Percentiles rank a stretch among this genome's conserved stretches.
These are phyloP conservation scores for Drosophila equinoxialis DNA, from an alignment of 1,140 invertebrate species.

Conservation along the genomic window DNA sequence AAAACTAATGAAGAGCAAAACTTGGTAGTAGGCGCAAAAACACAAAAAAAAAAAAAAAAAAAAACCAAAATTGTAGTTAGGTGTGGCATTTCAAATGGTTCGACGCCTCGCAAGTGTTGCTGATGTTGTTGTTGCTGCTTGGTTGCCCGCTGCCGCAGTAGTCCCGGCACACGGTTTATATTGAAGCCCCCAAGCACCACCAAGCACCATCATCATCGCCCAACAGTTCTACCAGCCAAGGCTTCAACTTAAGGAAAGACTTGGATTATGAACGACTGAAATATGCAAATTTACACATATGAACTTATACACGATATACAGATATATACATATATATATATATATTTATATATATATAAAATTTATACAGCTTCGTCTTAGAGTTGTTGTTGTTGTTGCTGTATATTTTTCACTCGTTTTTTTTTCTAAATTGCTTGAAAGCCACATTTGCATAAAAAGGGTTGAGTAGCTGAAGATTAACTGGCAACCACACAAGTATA, in stretches of 20 bases:
- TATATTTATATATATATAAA: slow-evolving; percentile 41
- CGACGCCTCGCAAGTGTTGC: slow-evolving; percentile 67
- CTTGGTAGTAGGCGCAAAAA: slow-evolving; percentile 72
- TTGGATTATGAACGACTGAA: slow-evolving; percentile 80
- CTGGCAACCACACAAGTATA: slow-evolving; percentile 54
- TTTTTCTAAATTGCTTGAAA: slow-evolving; percentile 71
- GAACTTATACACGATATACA: slow-evolving; percentile 58
- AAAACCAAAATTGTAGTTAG: slow-evolving; percentile 67
- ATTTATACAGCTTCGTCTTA: slow-evolving; percentile 65
- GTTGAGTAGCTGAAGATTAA: slow-evolving; percentile 79
- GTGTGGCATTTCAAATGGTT: slow-evolving; percentile 81
- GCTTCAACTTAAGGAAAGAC: slow-evolving; percentile 75
- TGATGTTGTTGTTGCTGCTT: slow-evolving; percentile 37
- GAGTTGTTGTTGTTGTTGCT: slow-evolving; percentile 50
- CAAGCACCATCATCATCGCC: slow-evolving; percentile 7
- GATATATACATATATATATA: slow-evolving; percentile 15
- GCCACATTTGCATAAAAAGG: slow-evolving; percentile 77
- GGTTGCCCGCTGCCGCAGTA: slow-evolving; percentile 50
- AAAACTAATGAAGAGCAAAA: slow-evolving; percentile 39
- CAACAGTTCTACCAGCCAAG: slow-evolving; percentile 37
- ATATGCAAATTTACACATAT: slow-evolving; percentile 78
- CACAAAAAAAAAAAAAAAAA: slow-evolving; percentile 29
- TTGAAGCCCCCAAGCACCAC: slow-evolving; percentile 7
- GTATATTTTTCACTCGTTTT: slow-evolving; percentile 69
- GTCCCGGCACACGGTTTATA: slow-evolving; percentile 6